Base-by-base conservation (phyloP, 1,140 invertebrate genomes). In the Heliconius himera region DNA sequence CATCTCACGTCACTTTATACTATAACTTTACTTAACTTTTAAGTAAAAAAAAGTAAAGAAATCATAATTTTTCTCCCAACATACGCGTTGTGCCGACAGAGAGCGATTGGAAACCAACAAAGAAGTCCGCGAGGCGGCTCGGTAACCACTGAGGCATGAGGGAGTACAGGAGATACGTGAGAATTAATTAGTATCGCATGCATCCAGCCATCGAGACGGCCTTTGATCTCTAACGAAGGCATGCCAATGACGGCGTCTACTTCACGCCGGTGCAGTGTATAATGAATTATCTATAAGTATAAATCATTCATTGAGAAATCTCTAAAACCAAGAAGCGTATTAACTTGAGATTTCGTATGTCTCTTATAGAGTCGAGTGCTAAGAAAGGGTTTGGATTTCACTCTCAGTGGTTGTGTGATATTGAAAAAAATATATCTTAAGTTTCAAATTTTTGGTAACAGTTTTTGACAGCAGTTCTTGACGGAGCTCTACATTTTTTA, bases 191-290 rank as follows among this genome's bases (percentile, higher is more conserved):
- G 56, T 60, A 26, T 60, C 56, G 56, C 56, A 60, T 22, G 56
- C 56, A 60, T 60, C 56, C n/a, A 22, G 56, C 56, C 56, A 60
- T 60, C 56, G 56, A 60, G 56, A 60, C 56, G 56, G 56, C 56
- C 56, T 60, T 60, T 60, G 56, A 60, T 60, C 56, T 60, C 56
- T 60, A 60, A 60, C 56, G 56, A 60, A 26, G 56, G 56, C 56
- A 60, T 60, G 56, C 56, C 56, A 60, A 60, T 60, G 56, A 60
- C 22, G 56, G n/a, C 20, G 56, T 8, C 33, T 36, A 6, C 33
- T 36, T 36, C 33, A 36, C 33, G 33, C 33, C 33, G 33, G 33
- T 60, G 56, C 56, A 60, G 56, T 26, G 56, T 22, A 60, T 60
- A 60, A 60, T 60, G 22, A 60, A 60, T 60, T n/a, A 60, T 60